Conservation (phyloP, 2,113 vertebrate genomes). For the Mesitornis unicolor region DNA sequence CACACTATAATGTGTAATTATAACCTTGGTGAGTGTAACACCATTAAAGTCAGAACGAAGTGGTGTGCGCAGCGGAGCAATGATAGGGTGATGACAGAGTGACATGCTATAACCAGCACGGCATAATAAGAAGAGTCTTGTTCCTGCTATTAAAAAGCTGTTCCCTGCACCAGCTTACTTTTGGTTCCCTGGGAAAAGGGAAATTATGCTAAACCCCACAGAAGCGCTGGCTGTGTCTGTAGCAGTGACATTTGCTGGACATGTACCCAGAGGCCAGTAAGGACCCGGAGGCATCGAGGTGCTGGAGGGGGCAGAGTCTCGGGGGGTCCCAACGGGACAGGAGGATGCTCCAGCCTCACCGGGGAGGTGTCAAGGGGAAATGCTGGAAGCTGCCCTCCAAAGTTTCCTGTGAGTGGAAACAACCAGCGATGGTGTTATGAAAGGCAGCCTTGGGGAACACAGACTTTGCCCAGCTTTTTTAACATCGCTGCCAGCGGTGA, state of each 20-base stretch:
- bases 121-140: conserved; percentile 32
- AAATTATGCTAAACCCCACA: not conserved
- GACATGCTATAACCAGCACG: conserved; percentile 35
- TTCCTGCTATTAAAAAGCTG: conserved; percentile 12
- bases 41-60: conserved; percentile 13
- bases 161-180: not conserved
- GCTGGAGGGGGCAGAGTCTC: not conserved
- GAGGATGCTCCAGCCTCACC: not conserved
- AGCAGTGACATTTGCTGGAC: accelerated
- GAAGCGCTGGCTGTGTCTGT: not conserved
- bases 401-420: not conserved
- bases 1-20: conserved; percentile 45
- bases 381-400: not conserved
- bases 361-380: not conserved
- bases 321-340: not conserved
- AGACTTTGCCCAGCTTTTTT: not conserved
- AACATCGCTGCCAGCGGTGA: not conserved
- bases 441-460: not conserved
- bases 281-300: accelerated
- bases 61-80: not conserved
- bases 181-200: not conserved
- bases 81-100: conserved; percentile 60
- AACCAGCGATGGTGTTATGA: not conserved
- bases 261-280: not conserved
- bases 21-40: conserved; percentile 43